phyloP scores from a whole-genome alignment of 1,140 invertebrate species.

The Vanessa atalanta region DNA sequence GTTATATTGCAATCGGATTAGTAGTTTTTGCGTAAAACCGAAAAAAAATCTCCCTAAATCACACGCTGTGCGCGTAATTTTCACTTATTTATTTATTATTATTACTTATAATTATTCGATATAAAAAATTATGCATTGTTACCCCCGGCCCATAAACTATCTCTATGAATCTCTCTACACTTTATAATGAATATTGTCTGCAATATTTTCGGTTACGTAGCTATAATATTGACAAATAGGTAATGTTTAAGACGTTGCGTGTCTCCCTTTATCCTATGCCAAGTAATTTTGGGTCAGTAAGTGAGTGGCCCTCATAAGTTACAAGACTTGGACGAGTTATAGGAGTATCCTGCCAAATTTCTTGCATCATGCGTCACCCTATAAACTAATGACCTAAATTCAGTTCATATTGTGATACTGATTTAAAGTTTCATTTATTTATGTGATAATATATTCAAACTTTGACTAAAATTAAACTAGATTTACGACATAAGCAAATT shows the following conservation, averaged over 20 bases:
- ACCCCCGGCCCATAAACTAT: too few relatives aligned
- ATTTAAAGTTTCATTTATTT: conserved; percentile 7
- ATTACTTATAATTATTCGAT: too few relatives aligned
- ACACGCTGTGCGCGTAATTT: too few relatives aligned
- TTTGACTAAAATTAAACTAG: too few relatives aligned
- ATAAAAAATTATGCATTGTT: too few relatives aligned
- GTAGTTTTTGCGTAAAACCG: too few relatives aligned
- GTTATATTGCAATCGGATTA: too few relatives aligned
- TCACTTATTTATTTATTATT: too few relatives aligned
- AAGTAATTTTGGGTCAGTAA: conserved; percentile 71
- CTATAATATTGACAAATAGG: conserved; percentile 14
- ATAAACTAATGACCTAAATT: conserved; percentile 45
- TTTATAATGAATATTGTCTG: not conserved
- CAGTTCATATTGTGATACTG: conserved; percentile 18
- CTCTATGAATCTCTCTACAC: too few relatives aligned
- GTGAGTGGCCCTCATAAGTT: conserved; percentile 65
- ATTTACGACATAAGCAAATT: too few relatives aligned
- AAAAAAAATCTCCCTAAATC: too few relatives aligned
- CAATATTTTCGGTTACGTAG: not conserved
- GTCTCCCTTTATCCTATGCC: conserved; percentile 54
- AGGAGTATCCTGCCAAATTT: conserved; percentile 66
- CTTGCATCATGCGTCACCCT: conserved; percentile 59
- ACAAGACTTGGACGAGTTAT: conserved; percentile 67
- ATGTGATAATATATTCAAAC: not conserved
- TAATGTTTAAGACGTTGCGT: conserved; percentile 31